Evolutionary conservation across 1,140 invertebrate genomes (phyloP).

Genomic region (Eulimnadia texana): DNA sequence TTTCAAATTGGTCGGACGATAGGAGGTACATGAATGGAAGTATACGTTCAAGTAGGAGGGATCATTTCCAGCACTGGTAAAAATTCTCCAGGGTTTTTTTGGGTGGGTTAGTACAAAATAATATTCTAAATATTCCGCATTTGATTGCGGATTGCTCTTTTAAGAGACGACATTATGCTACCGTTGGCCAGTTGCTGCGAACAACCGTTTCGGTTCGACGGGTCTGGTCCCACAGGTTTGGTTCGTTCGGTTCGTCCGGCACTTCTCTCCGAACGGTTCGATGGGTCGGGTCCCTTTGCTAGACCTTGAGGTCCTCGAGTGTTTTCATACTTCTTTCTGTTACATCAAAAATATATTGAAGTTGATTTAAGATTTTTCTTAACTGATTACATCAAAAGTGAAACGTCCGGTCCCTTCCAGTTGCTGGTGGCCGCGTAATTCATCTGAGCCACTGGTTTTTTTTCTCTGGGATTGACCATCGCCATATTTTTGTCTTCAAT

Average conservation of each 20-base stretch:
- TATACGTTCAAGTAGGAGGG: too few species aligned
- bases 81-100: too few species aligned
- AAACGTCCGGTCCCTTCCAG: neutral
- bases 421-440: neutral
- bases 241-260: neutral
- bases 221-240: neutral
- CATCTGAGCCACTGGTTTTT: neutral
- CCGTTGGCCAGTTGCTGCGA: neutral
- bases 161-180: neutral
- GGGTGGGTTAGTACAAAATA: neutral
- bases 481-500: neutral
- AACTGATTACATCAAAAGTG: neutral
- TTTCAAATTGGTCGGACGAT: neutral
- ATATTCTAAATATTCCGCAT: neutral
- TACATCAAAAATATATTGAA: neutral
- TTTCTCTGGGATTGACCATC: neutral
- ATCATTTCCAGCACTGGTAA: too few species aligned
- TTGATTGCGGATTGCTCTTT: neutral
- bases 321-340: neutral
- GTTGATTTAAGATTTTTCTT: neutral
- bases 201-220: neutral
- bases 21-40: neutral
- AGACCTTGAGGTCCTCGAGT: neutral
- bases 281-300: neutral
- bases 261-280: neutral